These are phyloP conservation scores for Agrypnia vestita DNA, from an alignment of 1,140 invertebrate genomes.

Conservation along the genomic window DNA sequence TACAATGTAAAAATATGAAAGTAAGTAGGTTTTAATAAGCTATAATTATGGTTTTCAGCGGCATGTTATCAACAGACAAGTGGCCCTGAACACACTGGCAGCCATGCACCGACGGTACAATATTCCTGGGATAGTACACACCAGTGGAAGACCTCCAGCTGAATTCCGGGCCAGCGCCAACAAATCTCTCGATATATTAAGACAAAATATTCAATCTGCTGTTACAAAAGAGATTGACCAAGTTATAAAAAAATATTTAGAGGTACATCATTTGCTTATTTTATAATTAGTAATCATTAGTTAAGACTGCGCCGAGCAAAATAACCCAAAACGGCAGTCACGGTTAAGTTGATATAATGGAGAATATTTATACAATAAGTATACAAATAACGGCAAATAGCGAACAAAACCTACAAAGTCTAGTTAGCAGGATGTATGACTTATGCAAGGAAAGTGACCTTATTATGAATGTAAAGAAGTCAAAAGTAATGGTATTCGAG, in stretches of 20 bases:
- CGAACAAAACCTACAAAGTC: no score
- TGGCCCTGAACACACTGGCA: conserved; percentile 76
- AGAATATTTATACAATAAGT: no score
- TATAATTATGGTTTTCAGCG: conserved; percentile 65
- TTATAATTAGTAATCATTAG: conserved; percentile 7
- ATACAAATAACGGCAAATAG: no score
- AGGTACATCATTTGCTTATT: conserved; percentile 77
- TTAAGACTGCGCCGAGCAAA: no score
- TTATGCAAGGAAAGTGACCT: no score
- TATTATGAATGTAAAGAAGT: no score
- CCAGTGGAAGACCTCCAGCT: conserved; percentile 71
- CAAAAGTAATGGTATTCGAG: no score
- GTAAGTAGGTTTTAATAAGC: no score
- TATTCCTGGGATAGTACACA: conserved; percentile 72
- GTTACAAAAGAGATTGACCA: conserved; percentile 86
- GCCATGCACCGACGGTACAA: conserved; percentile 74
- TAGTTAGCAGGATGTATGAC: no score
- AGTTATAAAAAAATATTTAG: conserved; percentile 83
- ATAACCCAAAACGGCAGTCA: no score
- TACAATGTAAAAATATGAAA: no score
- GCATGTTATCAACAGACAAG: conserved; percentile 77
- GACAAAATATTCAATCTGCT: conserved; percentile 82
- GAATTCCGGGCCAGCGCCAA: conserved; percentile 75
- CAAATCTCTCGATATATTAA: conserved; percentile 82
- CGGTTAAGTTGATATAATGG: no score